A percentile compares a stretch with the other conserved stretches of the same genome.
Conservation (phyloP, 2,888 invertebrate genomes). For the Stratiomys singularior region DNA sequence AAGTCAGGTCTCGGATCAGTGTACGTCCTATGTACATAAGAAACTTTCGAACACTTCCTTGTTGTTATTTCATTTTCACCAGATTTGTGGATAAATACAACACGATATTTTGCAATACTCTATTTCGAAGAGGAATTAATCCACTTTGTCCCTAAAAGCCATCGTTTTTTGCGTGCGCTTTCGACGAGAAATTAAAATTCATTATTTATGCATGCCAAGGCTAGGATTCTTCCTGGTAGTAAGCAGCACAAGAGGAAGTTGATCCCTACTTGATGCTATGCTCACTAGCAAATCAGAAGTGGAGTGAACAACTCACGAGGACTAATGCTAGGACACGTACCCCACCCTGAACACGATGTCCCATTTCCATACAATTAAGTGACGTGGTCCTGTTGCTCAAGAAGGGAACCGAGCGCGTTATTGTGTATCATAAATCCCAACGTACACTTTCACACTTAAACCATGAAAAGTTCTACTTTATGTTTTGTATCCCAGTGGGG, state of each 20-base stretch:
- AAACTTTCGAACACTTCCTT: no score
- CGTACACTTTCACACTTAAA: slow-evolving; percentile 9
- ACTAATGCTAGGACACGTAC: background rate
- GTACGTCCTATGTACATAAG: no score
- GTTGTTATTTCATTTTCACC: slow-evolving; percentile 6
- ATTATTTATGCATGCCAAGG: slow-evolving; percentile 43
- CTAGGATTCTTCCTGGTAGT: background rate
- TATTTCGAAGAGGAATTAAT: slow-evolving; percentile 23
- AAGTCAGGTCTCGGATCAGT: no score
- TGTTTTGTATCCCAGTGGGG: background rate
- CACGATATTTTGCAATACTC: background rate
- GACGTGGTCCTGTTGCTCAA: slow-evolving; percentile 13
- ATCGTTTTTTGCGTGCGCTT: slow-evolving; percentile 28
- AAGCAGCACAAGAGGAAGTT: background rate
- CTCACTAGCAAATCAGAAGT: background rate
- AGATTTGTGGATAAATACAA: slow-evolving; percentile 29
- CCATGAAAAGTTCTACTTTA: background rate
- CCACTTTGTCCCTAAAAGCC: slow-evolving; percentile 3
- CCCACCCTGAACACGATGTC: background rate
- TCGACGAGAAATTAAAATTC: slow-evolving; percentile 39
- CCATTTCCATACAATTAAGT: background rate
- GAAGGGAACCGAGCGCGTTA: background rate
- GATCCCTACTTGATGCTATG: background rate
- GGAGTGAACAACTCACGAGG: background rate
- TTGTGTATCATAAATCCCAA: slow-evolving; percentile 41